phyloP scores from a whole-genome alignment of 2,113 vertebrate genomes.

The Dasyurus viverrinus region DNA sequence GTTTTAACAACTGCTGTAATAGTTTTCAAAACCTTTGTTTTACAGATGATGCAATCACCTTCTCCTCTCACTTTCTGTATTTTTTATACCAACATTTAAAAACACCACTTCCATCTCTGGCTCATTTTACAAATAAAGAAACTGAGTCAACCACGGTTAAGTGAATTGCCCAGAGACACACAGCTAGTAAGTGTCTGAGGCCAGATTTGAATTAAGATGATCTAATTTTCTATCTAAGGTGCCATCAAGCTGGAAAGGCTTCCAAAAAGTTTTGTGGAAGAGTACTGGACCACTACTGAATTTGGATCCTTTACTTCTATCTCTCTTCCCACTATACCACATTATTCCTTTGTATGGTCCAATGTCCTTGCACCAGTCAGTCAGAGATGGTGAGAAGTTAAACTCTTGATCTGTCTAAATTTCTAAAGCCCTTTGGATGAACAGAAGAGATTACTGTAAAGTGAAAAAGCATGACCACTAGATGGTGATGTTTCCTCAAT shows the following conservation, averaged over 20 bases:
- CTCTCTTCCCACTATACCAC: background rate
- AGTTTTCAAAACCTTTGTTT: background rate
- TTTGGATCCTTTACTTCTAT: background rate
- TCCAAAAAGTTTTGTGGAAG: background rate
- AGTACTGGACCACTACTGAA: background rate
- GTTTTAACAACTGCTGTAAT: background rate
- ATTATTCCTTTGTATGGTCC: background rate
- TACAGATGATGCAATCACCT: background rate
- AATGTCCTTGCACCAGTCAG: background rate
- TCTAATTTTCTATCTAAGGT: no score
- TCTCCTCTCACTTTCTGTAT: background rate
- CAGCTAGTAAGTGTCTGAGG: no score
- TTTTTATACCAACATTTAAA: background rate
- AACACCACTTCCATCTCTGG: background rate
- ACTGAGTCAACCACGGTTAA: no score
- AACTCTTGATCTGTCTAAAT: background rate
- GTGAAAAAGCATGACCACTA: conserved; percentile 36
- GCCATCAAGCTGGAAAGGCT: background rate
- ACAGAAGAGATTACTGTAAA: background rate
- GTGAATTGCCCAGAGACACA: no score
- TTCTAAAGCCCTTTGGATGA: background rate
- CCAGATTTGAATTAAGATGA: no score
- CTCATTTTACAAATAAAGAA: no score
- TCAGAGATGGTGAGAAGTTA: background rate
- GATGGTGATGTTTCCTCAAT: conserved; percentile 55